These are phyloP conservation scores for Otis tarda DNA, from an alignment of 2,113 vertebrate genomes.

Conservation along the genomic window DNA sequence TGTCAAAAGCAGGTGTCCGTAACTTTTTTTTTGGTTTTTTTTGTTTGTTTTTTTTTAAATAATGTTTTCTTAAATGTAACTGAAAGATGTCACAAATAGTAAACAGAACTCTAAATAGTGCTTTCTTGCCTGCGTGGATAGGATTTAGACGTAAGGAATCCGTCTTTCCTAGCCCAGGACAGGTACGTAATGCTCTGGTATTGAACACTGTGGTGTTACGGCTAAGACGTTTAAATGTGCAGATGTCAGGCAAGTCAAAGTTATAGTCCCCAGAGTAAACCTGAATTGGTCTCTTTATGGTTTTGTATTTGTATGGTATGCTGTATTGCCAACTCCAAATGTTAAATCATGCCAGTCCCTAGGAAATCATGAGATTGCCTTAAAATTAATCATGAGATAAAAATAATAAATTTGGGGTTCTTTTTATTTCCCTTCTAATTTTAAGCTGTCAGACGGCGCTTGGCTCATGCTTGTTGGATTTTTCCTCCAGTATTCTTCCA, in stretches of 20 bases:
- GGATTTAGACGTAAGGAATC: background rate
- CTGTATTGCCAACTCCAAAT: background rate
- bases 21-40: background rate
- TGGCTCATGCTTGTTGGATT: background rate
- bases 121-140: background rate
- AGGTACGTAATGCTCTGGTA: background rate
- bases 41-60: background rate
- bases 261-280: background rate
- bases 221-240: background rate
- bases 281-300: background rate
- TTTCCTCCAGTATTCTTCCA: background rate
- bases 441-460: background rate
- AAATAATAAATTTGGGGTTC: background rate
- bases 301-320: background rate
- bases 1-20: background rate
- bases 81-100: background rate
- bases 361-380: background rate
- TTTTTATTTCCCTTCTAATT: background rate
- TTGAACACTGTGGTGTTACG: background rate
- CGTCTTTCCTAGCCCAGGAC: background rate
- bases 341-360: background rate
- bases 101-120: background rate
- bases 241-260: background rate
- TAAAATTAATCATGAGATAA: background rate
- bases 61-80: background rate